Evolutionary conservation across 2,797 vertebrate species (phyloP).

Genomic region (Typhlichthys eigenmanni): DNA sequence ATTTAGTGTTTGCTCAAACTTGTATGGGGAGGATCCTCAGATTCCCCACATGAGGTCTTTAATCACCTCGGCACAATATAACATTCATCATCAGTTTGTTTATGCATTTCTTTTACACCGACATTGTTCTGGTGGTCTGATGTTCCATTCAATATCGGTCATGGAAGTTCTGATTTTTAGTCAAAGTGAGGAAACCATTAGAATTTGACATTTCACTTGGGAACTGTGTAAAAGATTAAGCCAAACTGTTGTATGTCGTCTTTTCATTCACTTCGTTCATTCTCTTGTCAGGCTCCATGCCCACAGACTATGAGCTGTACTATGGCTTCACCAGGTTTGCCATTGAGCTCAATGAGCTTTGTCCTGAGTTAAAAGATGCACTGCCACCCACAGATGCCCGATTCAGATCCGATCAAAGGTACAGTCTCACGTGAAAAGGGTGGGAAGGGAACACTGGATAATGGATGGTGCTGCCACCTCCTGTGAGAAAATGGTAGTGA

Average conservation of each 20-base stretch:
- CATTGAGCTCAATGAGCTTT: constrained; percentile 96
- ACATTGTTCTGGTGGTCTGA: too few species aligned
- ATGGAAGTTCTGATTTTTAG: too few species aligned
- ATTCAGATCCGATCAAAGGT: constrained; percentile 97
- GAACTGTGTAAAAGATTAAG: not conserved
- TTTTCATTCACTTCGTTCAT: not conserved
- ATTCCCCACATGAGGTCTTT: too few species aligned
- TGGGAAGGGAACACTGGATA: not conserved
- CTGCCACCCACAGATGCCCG: constrained; percentile 92
- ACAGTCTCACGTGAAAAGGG: constrained; percentile 27
- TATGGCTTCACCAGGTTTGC: constrained; percentile 98
- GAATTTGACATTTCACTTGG: too few species aligned
- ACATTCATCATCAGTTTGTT: too few species aligned
- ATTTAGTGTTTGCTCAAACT: too few species aligned
- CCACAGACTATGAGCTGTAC: constrained; percentile 95
- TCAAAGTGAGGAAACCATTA: too few species aligned
- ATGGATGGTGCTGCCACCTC: constrained; percentile 19
- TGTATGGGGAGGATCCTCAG: too few species aligned
- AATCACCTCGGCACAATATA: too few species aligned
- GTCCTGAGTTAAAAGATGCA: constrained; percentile 91
- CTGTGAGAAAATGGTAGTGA: not conserved
- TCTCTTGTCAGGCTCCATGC: constrained; percentile 89
- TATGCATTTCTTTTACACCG: too few species aligned
- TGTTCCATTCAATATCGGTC: too few species aligned
- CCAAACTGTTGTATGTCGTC: too few species aligned